phyloP scores from a whole-genome alignment of 2,888 invertebrate species.

The Epicampocera succincta region DNA sequence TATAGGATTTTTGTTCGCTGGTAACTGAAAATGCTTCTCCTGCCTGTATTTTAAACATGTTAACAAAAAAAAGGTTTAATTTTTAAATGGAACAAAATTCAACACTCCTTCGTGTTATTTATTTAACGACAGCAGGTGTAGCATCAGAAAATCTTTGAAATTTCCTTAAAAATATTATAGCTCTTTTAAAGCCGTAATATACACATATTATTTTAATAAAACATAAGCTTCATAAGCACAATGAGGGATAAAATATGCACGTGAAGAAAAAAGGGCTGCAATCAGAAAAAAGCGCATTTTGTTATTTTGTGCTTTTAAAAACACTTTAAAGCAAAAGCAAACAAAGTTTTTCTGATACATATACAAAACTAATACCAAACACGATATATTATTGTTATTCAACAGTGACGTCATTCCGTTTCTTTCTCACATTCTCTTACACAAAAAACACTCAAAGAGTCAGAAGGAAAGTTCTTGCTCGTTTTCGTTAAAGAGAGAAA shows the following conservation, averaged over 20 bases:
- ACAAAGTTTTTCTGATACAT: too few species aligned
- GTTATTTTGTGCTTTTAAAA: too few species aligned
- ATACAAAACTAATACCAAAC: background rate
- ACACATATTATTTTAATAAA: constrained; percentile 4
- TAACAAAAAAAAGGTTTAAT: too few species aligned
- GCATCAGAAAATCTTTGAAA: too few species aligned
- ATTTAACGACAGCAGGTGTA: too few species aligned
- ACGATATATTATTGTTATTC: background rate
- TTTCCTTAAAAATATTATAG: background rate
- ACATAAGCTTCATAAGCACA: constrained; percentile 1
- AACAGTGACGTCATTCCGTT: constrained; percentile 59
- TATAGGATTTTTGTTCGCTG: too few species aligned
- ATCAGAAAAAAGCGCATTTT: background rate
- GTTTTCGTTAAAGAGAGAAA: background rate
- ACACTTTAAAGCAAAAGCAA: too few species aligned
- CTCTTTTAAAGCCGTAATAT: background rate
- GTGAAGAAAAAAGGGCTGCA: background rate
- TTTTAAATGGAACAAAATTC: too few species aligned
- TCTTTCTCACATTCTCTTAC: background rate
- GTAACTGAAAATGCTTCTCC: too few species aligned
- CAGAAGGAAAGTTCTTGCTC: background rate
- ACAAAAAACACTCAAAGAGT: too few species aligned
- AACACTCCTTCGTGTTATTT: too few species aligned
- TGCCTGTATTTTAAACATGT: too few species aligned
- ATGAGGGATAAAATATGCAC: constrained; percentile 15